A percentile compares a stretch with the other conserved stretches of the same genome.
phyloP scores from a whole-genome alignment of 2,113 vertebrate species.

The Drymodes brunneopygia region DNA sequence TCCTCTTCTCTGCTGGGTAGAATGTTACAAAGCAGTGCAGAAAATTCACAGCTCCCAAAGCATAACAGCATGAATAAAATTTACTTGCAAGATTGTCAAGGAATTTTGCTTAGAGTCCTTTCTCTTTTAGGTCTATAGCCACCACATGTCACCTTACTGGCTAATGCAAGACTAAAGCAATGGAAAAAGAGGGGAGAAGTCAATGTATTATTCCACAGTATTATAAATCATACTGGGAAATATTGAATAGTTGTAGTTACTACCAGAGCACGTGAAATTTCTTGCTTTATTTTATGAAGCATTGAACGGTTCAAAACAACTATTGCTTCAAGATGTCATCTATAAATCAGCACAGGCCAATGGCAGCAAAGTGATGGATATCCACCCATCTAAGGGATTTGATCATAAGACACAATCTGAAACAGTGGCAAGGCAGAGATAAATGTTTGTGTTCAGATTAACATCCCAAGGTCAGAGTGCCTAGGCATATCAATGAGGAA shows the following conservation, averaged over 20 bases:
- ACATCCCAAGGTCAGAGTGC: conserved; percentile 75
- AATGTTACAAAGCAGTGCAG: neutral
- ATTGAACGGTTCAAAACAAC: conserved; percentile 68
- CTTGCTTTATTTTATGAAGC: conserved; percentile 47
- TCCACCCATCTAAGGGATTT: conserved; percentile 59
- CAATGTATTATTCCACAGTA: neutral
- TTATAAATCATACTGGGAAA: neutral
- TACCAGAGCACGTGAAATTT: conserved; percentile 14
- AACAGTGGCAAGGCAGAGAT: conserved; percentile 72
- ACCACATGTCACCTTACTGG: neutral
- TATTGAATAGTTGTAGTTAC: conserved; percentile 19
- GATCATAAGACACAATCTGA: conserved; percentile 69
- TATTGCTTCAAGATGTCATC: conserved; percentile 49
- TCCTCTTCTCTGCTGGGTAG: neutral
- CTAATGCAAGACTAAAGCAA: neutral
- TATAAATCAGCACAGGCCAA: conserved; percentile 65
- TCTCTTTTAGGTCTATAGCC: neutral
- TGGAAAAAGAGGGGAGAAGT: neutral
- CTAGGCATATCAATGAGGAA: conserved; percentile 75
- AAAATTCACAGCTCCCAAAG: neutral
- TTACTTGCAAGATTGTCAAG: neutral
- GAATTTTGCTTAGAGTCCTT: neutral
- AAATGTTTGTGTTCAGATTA: conserved; percentile 76
- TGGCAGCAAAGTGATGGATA: conserved; percentile 72
- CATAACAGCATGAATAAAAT: neutral